phyloP scores from a whole-genome alignment of 92 coral and sea anemone species.

The Galaxea fascicularis region DNA sequence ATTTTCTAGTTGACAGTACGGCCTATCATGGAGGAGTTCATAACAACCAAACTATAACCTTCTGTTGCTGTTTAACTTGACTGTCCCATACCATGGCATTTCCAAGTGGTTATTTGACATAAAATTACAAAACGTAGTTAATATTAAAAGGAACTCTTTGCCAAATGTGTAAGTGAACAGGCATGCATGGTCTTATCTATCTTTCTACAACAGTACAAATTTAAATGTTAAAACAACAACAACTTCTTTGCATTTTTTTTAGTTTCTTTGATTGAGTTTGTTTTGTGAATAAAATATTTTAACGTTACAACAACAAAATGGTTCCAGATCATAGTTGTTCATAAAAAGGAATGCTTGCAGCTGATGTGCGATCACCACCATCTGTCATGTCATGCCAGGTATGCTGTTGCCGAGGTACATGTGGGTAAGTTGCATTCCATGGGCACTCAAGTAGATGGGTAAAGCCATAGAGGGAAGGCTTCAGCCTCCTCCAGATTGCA shows the following conservation, averaged over 20 bases:
- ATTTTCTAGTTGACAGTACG: neutral
- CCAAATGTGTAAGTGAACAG: neutral
- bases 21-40: neutral
- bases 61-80: constrained; percentile 3
- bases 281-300: neutral
- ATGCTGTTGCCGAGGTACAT: neutral
- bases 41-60: constrained; percentile 1
- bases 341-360: too few species aligned
- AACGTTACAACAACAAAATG: neutral
- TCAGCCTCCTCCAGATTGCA: neutral
- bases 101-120: neutral
- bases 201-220: too few species aligned
- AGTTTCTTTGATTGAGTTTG: neutral
- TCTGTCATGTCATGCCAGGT: neutral
- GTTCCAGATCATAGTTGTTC: neutral
- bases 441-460: neutral
- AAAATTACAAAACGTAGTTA: neutral
- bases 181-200: neutral
- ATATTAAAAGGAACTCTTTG: neutral
- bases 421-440: neutral
- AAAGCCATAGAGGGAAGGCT: neutral
- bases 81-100: neutral
- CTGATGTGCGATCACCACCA: neutral
- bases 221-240: too few species aligned
- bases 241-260: neutral